Base-by-base conservation (phyloP, 2,113 vertebrate genomes). In the Zingel zingel region DNA sequence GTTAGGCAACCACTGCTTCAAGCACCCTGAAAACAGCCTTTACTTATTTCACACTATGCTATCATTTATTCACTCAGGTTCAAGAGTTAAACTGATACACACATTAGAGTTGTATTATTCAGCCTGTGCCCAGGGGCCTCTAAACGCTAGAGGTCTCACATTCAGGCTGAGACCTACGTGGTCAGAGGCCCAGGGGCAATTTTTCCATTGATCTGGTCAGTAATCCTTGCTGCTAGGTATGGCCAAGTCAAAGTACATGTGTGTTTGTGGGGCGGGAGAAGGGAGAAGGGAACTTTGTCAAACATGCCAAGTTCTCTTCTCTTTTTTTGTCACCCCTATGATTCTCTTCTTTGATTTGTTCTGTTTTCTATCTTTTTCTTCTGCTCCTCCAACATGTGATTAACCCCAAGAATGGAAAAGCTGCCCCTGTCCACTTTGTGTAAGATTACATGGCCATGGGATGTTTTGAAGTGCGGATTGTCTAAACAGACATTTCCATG, bases 381-480 rank as follows among this genome's bases (percentile, higher is more conserved):
- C 56, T 16, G 65, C 47, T 64, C 75, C 48, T 67, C 69, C 63
- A 66, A 79, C 88, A 84, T 65, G 74, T 81, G 74, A 90, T 87
- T 90, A 82, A 90, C 77, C 84, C 45, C 21, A 57, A 61, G 77
- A 81, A 80, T 76, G 78, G 72, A 80, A 89, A 73, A 43, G 36
- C 48, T 45, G 68, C 82, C 78, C 74, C 53, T 4, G 74, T 68
- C 56, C 77, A 77, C 63, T 89, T 53, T 73, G 67, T 75, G 23
- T 56, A 64, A 76, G 50, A 84, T 84, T 66, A 63, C 69, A 45
- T 77, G 69, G 61, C 89, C 85, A 58, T 48, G 59, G 78, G 88
- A 59, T 89, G 62, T 86, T 90, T 84, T 82, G 73, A 82, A 77
- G 79, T 58, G 51, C 18, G 73, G 25, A 15, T 83, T 74, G 71